phyloP scores from a whole-genome alignment of 2,888 invertebrate species.

The Conomelus anceps region DNA sequence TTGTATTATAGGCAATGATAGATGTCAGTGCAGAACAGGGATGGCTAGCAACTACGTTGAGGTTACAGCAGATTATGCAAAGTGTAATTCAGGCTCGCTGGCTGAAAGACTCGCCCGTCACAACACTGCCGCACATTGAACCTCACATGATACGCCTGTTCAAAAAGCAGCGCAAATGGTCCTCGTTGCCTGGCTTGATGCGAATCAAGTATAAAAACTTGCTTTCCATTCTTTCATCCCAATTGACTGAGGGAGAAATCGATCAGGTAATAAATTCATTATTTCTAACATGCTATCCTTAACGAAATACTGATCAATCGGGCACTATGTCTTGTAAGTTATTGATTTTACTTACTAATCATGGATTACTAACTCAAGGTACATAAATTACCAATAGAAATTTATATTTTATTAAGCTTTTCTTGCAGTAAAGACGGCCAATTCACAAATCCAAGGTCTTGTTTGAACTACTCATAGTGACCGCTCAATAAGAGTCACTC shows the following conservation, averaged over 20 bases:
- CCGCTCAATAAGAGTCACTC: too few species aligned
- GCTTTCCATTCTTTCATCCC: constrained; percentile 53
- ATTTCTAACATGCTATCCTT: neutral
- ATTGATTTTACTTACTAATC: neutral
- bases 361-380: too few species aligned
- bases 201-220: constrained; percentile 54
- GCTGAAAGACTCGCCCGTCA: constrained; percentile 66
- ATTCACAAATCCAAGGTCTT: too few species aligned
- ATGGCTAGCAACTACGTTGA: constrained; percentile 76
- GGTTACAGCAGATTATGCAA: constrained; percentile 74
- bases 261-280: constrained; percentile 53
- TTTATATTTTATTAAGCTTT: too few species aligned
- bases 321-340: neutral
- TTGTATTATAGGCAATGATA: constrained; percentile 76
- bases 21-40: constrained; percentile 87
- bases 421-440: too few species aligned
- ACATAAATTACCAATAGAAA: too few species aligned
- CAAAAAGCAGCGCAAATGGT: constrained; percentile 27
- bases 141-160: constrained; percentile 56
- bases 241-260: constrained; percentile 61
- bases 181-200: constrained; percentile 53
- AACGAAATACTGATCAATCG: neutral
- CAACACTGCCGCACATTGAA: constrained; percentile 70
- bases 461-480: too few species aligned
- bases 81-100: constrained; percentile 87